Conservation (phyloP, 2,113 vertebrate genomes). For the Neolamprologus kungweensis region DNA sequence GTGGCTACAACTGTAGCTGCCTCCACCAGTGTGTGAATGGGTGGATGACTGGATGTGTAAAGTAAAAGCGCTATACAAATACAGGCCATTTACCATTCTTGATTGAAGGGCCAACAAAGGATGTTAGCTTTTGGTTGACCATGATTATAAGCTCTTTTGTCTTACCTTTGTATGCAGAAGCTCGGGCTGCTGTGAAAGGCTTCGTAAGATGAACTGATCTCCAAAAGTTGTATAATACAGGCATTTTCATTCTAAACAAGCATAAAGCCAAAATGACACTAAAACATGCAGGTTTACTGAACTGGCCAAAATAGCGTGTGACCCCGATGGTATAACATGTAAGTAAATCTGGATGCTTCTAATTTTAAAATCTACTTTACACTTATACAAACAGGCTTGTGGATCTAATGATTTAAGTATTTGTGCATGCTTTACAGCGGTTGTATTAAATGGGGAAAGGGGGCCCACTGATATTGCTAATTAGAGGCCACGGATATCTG, state of each 20-base stretch:
- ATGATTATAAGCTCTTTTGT: not conserved
- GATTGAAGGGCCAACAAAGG: not conserved
- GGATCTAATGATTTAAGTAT: not conserved
- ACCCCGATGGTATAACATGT: not conserved
- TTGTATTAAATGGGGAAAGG: not conserved
- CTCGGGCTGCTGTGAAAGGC: rapidly evolving
- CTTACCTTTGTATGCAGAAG: not conserved
- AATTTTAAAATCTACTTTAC: not conserved
- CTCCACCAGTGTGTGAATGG: not conserved
- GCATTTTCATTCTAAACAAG: not conserved
- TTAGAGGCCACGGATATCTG: not conserved
- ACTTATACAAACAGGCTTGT: not conserved
- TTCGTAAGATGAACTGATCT: not conserved
- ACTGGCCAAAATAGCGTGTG: not conserved
- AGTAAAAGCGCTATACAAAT: not conserved
- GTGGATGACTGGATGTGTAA: not conserved
- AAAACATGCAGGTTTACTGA: not conserved
- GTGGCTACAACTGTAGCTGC: not conserved
- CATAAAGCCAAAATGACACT: not conserved
- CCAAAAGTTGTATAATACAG: not conserved
- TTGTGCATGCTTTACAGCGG: not conserved
- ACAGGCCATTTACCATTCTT: not conserved
- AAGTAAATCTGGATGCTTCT: not conserved
- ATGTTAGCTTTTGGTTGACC: not conserved
- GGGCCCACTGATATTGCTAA: not conserved